These are phyloP conservation scores for Drosophila neocordata DNA, from an alignment of 1,140 invertebrate genomes.

Conservation along the genomic window DNA sequence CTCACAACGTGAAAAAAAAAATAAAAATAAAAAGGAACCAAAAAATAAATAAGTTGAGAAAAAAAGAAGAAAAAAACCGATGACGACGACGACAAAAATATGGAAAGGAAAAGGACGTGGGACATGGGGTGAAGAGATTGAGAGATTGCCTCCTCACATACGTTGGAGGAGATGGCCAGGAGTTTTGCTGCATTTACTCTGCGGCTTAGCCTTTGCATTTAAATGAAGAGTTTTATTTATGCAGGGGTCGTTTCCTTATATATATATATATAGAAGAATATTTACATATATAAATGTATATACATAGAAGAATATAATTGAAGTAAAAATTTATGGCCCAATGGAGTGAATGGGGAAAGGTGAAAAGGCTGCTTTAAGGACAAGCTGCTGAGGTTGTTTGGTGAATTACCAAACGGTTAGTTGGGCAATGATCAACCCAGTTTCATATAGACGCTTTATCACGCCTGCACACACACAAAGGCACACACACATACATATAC, in stretches of 20 bases:
- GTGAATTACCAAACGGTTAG: not conserved
- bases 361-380: conserved; percentile 37
- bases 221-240: conserved; percentile 65
- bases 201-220: conserved; percentile 59
- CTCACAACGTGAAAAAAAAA: conserved; percentile 21
- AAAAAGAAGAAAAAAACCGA: no score
- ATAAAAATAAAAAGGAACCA: not conserved
- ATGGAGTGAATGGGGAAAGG: not conserved
- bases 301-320: conserved; percentile 41
- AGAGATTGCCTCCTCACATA: not conserved
- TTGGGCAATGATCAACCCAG: conserved; percentile 48
- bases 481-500: not conserved
- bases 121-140: no score
- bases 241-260: conserved; percentile 14
- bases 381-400: conserved; percentile 2
- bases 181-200: conserved; percentile 50
- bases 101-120: no score
- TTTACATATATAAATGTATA: not conserved
- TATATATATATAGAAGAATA: not conserved
- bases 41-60: not conserved
- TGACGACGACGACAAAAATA: no score
- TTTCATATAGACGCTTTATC: conserved; percentile 63
- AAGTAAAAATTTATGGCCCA: conserved; percentile 49
- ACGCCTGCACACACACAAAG: conserved; percentile 33
- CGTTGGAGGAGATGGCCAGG: conserved; percentile 28